Conservation (phyloP, 2,888 invertebrate genomes). For the Eupithecia exiguata region DNA sequence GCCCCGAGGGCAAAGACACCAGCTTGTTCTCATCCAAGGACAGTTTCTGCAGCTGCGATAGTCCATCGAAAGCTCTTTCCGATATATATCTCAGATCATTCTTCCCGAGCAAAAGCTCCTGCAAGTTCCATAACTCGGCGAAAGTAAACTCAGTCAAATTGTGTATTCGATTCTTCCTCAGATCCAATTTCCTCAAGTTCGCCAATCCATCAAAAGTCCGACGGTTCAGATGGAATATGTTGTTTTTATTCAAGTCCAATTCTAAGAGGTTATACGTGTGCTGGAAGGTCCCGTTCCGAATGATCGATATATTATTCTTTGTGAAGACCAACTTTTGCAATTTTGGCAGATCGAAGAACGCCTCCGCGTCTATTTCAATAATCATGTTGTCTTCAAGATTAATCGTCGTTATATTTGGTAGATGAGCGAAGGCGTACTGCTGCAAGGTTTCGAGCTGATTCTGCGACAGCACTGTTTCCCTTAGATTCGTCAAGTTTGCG, state of each 20-base stretch:
- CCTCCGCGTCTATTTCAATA: constrained; percentile 87
- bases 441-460: constrained; percentile 88
- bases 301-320: constrained; percentile 92
- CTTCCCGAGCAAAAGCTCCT: constrained; percentile 87
- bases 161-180: constrained; percentile 89
- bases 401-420: constrained; percentile 87
- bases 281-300: constrained; percentile 93
- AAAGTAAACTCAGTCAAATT: constrained; percentile 92
- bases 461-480: constrained; percentile 86
- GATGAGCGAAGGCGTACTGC: constrained; percentile 88
- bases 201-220: constrained; percentile 91
- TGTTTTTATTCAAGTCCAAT: constrained; percentile 91
- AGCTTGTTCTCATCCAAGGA: constrained; percentile 91
- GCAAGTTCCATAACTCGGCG: constrained; percentile 89
- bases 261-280: constrained; percentile 89
- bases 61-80: constrained; percentile 89
- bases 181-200: constrained; percentile 88
- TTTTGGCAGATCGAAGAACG: constrained; percentile 89
- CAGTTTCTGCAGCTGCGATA: constrained; percentile 88
- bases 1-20: constrained; percentile 87
- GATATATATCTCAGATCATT: constrained; percentile 89
- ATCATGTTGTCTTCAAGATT: constrained; percentile 91
- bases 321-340: constrained; percentile 90
- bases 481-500: constrained; percentile 87
- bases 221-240: constrained; percentile 88